Evolutionary conservation across 2,113 vertebrate species (phyloP).

Genomic region (Gobius niger): DNA sequence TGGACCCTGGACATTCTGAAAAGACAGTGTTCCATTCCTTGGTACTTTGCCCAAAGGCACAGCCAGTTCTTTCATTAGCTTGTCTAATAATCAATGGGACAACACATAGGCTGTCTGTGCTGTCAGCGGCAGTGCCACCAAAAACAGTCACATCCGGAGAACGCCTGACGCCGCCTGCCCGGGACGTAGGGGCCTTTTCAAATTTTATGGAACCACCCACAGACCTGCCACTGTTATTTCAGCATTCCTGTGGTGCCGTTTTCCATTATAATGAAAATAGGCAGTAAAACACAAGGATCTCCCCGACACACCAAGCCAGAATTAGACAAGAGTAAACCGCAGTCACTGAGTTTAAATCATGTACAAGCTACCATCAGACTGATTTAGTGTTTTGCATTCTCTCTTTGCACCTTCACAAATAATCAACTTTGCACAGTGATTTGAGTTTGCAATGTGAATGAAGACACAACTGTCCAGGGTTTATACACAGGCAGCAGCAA

Average conservation of each 20-base stretch:
- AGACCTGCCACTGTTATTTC: constrained; percentile 60
- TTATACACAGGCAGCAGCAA: no score
- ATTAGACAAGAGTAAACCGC: constrained; percentile 26
- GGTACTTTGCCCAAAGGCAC: constrained; percentile 53
- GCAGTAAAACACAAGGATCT: constrained; percentile 35
- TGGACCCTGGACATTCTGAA: constrained; percentile 58
- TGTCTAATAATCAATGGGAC: constrained; percentile 36
- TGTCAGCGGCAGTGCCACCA: constrained; percentile 7
- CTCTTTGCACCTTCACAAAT: no score
- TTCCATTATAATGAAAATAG: constrained; percentile 64
- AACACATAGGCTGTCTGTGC: constrained; percentile 12
- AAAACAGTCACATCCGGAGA: constrained; percentile 61
- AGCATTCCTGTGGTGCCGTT: constrained; percentile 62
- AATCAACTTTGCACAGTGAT: no score
- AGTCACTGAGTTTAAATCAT: neutral
- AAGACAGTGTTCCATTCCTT: constrained; percentile 26
- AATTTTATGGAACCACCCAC: constrained; percentile 70
- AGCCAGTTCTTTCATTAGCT: constrained; percentile 45
- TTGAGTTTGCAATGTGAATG: no score
- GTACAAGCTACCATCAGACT: neutral
- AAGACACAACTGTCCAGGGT: no score
- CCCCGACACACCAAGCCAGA: constrained; percentile 26
- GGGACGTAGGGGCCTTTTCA: constrained; percentile 43
- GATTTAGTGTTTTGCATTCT: neutral
- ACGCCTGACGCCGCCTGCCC: constrained; percentile 37